A percentile compares a stretch with the other conserved stretches of the same genome.
Evolutionary conservation across 2,797 vertebrate species (phyloP).

Genomic region (Coilia nasus): DNA sequence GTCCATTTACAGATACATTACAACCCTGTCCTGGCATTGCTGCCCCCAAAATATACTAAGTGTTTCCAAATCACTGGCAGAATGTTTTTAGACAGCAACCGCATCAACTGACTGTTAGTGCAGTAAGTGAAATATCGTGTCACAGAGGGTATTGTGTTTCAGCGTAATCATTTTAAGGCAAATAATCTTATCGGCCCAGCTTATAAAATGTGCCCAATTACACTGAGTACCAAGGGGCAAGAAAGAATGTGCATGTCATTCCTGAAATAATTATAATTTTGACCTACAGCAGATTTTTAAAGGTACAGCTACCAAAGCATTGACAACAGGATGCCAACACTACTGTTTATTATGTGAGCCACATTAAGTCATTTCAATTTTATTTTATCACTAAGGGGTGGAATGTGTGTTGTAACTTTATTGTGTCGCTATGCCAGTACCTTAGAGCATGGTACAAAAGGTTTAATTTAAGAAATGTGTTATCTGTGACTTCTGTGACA

Average conservation of each 20-base stretch:
- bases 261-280: too few relatives aligned
- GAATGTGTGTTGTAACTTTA: too few relatives aligned
- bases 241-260: constrained; percentile 40
- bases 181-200: constrained; percentile 49
- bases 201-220: constrained; percentile 45
- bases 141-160: constrained; percentile 55
- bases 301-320: too few relatives aligned
- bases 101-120: constrained; percentile 56
- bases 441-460: too few relatives aligned
- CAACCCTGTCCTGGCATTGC: not conserved
- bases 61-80: constrained; percentile 41
- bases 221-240: not conserved
- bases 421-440: too few relatives aligned
- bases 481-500: not conserved
- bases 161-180: constrained; percentile 55
- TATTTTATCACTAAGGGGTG: too few relatives aligned
- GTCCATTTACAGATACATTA: not conserved
- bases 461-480: too few relatives aligned
- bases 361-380: too few relatives aligned
- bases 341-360: too few relatives aligned
- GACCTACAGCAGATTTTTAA: too few relatives aligned
- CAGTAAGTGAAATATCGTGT: constrained; percentile 55
- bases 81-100: constrained; percentile 65
- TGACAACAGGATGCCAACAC: too few relatives aligned
- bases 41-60: not conserved